phyloP scores from a whole-genome alignment of 2,888 invertebrate genomes.

The Lobophora halterata region DNA sequence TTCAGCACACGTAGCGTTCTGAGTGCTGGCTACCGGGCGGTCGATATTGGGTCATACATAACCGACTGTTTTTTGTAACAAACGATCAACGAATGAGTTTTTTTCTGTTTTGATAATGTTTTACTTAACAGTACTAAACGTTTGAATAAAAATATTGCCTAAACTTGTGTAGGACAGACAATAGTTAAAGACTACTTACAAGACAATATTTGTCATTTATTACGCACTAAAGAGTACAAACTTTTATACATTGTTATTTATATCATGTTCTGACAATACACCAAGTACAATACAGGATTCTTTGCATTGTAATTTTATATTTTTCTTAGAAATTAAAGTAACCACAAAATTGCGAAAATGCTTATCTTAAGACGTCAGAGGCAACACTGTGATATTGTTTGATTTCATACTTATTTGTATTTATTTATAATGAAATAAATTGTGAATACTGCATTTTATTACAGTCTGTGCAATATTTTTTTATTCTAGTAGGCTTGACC shows the following conservation, averaged over 20 bases:
- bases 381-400: conserved; percentile 71
- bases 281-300: conserved; percentile 40
- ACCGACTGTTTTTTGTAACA: conserved; percentile 41
- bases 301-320: conserved; percentile 30
- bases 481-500: conserved; percentile 45
- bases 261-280: conserved; percentile 63
- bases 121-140: conserved; percentile 34
- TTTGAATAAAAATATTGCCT: conserved; percentile 28
- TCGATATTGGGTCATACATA: conserved; percentile 48
- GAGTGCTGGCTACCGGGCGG: conserved; percentile 39
- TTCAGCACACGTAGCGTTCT: conserved; percentile 48
- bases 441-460: conserved; percentile 25
- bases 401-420: conserved; percentile 37
- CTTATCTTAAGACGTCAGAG: conserved; percentile 37
- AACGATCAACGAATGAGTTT: conserved; percentile 44
- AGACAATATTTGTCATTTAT: conserved; percentile 51
- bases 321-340: conserved; percentile 33
- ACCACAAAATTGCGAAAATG: conserved; percentile 24
- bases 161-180: conserved; percentile 27
- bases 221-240: conserved; percentile 74
- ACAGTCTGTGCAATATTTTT: conserved; percentile 18
- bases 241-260: conserved; percentile 42
- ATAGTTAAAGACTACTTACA: conserved; percentile 30
- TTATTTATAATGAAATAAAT: conserved; percentile 27
- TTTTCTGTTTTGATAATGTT: conserved; percentile 35